Conservation (phyloP, 2,113 vertebrate genomes). For the Hydrochoerus hydrochaeris region DNA sequence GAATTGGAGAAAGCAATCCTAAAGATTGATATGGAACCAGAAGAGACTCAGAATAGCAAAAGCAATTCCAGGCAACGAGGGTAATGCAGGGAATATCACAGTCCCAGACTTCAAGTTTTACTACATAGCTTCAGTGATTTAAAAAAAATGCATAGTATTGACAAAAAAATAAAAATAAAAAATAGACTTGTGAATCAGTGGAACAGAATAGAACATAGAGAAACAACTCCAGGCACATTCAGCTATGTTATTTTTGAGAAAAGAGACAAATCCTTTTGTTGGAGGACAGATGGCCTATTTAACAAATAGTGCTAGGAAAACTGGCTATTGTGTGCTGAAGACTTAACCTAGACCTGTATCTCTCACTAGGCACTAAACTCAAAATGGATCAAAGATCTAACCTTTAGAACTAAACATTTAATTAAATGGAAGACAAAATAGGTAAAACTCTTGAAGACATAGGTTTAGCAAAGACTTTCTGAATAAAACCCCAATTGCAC, state of each 20-base stretch:
- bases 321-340: background rate
- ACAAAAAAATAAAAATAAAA: background rate
- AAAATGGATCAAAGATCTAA: background rate
- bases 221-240: background rate
- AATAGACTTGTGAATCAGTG: background rate
- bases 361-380: background rate
- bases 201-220: background rate
- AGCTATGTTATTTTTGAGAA: background rate
- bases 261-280: background rate
- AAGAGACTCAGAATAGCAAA: background rate
- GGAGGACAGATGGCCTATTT: background rate
- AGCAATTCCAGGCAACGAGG: background rate
- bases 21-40: background rate
- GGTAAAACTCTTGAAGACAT: background rate
- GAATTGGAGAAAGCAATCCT: background rate
- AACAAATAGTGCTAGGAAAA: background rate
- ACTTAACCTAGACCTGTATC: background rate
- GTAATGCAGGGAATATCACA: background rate
- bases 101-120: background rate
- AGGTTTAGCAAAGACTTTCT: background rate
- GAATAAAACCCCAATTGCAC: background rate
- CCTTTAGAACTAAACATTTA: background rate
- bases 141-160: background rate
- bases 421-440: background rate
- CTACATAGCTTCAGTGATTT: background rate